These are phyloP conservation scores for Thera obeliscata DNA, from an alignment of 2,888 invertebrate genomes.

Conservation along the genomic window DNA sequence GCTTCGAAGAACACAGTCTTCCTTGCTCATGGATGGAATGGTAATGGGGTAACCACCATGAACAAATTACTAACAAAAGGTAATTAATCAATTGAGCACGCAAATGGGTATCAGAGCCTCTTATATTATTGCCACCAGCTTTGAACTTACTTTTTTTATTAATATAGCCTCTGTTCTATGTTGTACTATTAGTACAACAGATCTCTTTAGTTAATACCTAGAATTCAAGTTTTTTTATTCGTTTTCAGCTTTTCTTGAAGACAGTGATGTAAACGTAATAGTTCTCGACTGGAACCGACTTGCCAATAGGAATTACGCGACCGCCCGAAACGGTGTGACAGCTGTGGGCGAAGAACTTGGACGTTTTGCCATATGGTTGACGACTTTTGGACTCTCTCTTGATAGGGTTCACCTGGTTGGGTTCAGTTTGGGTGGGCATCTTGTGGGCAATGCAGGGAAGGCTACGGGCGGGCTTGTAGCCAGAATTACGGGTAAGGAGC, in stretches of 20 bases:
- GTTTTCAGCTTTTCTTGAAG: slow-evolving; percentile 56
- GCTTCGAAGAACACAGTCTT: slow-evolving; percentile 54
- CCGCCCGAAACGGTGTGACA: slow-evolving; percentile 58
- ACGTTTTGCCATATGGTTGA: slow-evolving; percentile 60
- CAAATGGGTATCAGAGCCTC: neutral
- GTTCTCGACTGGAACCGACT: slow-evolving; percentile 71
- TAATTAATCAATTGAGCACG: slow-evolving; percentile 33
- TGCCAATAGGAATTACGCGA: slow-evolving; percentile 63
- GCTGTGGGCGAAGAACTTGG: slow-evolving; percentile 58
- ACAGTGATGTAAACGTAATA: slow-evolving; percentile 68
- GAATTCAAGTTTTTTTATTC: neutral
- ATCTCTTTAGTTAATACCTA: no score
- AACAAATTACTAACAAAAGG: slow-evolving; percentile 57
- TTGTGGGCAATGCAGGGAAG: slow-evolving; percentile 69
- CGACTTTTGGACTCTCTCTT: slow-evolving; percentile 50
- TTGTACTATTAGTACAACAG: no score
- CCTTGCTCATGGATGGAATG: slow-evolving; percentile 69
- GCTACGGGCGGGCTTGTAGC: slow-evolving; percentile 53
- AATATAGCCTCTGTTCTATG: no score
- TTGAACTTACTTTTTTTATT: no score
- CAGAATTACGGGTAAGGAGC: slow-evolving; percentile 65
- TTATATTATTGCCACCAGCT: no score
- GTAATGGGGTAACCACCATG: slow-evolving; percentile 55
- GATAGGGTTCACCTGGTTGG: slow-evolving; percentile 69
- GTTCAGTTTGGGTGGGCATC: slow-evolving; percentile 75